phyloP scores from a whole-genome alignment of 2,113 vertebrate genomes.

The Pedetes capensis region DNA sequence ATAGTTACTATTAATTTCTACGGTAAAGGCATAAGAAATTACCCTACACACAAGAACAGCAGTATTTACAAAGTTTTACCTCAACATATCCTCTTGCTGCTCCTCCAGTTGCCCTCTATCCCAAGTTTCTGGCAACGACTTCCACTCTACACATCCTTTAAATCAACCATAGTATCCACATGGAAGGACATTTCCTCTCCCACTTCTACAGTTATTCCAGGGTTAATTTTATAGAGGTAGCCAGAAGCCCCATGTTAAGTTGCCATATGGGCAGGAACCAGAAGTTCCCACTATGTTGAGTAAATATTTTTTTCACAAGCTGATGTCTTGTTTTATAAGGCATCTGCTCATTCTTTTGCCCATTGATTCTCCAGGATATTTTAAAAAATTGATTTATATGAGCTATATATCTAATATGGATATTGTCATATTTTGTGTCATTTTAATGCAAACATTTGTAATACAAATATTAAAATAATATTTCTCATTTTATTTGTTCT shows the following conservation, averaged over 20 bases:
- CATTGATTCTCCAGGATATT: constrained; percentile 40
- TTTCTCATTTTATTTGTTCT: neutral
- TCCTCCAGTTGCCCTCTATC: neutral
- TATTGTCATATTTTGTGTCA: neutral
- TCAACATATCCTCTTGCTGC: neutral
- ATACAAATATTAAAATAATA: neutral
- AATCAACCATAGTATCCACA: neutral
- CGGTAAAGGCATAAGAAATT: neutral
- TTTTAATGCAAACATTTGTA: constrained; percentile 12
- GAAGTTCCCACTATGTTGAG: constrained; percentile 62
- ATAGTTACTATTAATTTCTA: neutral
- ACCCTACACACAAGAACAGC: neutral
- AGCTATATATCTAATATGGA: neutral
- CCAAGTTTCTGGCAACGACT: neutral
- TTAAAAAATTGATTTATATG: neutral
- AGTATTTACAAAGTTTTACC: neutral
- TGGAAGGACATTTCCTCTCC: neutral
- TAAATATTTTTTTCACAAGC: constrained; percentile 71
- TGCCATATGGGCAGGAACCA: constrained; percentile 66
- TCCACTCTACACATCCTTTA: neutral
- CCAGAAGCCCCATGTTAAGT: constrained; percentile 52
- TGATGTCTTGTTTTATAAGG: constrained; percentile 56
- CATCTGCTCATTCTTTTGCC: constrained; percentile 64
- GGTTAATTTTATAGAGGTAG: constrained; percentile 49
- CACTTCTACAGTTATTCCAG: neutral